Percentiles rank a stretch among this genome's conserved stretches.
These are phyloP conservation scores for Tympanuchus pallidicinctus DNA, from an alignment of 2,113 vertebrate genomes.

Conservation along the genomic window DNA sequence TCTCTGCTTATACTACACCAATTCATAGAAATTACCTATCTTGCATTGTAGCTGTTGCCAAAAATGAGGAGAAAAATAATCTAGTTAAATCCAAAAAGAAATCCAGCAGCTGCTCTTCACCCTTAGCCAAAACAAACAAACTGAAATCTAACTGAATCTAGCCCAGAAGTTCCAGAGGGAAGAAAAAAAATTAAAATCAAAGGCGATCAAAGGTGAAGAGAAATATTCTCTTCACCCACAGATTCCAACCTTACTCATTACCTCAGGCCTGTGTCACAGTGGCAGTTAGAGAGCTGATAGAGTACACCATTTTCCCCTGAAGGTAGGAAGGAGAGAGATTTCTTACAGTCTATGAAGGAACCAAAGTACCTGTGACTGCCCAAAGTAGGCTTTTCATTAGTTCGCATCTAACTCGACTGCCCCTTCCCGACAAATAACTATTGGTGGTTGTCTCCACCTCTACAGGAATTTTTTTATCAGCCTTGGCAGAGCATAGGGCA, in stretches of 20 bases:
- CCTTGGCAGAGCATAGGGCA: not conserved
- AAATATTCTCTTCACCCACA: not conserved
- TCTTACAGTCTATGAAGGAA: not conserved
- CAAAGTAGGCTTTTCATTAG: not conserved
- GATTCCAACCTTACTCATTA: not conserved
- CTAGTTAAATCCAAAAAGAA: slow-evolving; percentile 11
- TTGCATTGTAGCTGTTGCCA: not conserved
- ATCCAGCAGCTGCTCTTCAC: slow-evolving; percentile 33
- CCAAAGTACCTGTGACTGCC: not conserved
- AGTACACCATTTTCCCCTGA: not conserved
- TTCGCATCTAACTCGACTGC: not conserved
- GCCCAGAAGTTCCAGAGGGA: not conserved
- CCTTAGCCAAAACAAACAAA: slow-evolving; percentile 17
- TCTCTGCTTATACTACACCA: not conserved
- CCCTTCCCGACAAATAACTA: not conserved
- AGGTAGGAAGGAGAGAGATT: not conserved
- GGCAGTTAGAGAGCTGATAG: not conserved
- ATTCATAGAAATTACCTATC: not conserved
- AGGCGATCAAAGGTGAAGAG: not conserved
- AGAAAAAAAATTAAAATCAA: not conserved
- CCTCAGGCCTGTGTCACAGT: not conserved
- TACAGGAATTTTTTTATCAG: not conserved
- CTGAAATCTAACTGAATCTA: not conserved
- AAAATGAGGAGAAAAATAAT: not conserved
- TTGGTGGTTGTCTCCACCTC: not conserved